Evolutionary conservation across 1,140 invertebrate genomes (phyloP), one percentile per base, ranked within the genome.

Genomic region (Trichogramma pretiosum): DNA sequence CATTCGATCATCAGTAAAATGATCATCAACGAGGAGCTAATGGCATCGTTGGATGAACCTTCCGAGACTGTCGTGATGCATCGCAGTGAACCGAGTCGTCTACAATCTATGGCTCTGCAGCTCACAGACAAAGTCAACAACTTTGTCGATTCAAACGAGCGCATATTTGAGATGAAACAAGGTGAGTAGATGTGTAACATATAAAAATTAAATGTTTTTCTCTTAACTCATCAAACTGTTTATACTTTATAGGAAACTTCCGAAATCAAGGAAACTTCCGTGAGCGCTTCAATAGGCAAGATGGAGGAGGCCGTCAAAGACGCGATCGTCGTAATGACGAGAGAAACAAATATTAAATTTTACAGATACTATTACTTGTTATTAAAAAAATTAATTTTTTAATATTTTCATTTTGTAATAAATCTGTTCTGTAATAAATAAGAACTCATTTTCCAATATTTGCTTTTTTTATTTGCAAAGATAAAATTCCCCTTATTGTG

Each of bases 1-100:
- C 93, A 99, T 74, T 93, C 93, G 3, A 89, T 93, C 36, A 93
- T 99, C 36, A 96, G 93, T 58, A 99, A 99, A 74, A 99, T 99
- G 97, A 99, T 99, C 37, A 97, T 99, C 41, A 98, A 97, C 67
- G 95, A 98, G 67, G 97, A 99, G 67, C 74, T 98, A 1, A 90
- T 97, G 84, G 96, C 94, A 4, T 98, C 94, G 1, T 73, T 99
- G 57, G 96, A 99, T 67, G 94, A 98, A 67, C 97, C 97, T 5
- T 93, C 92, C 10, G 90, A 96, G 65, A 94, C 93, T 16, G 85
- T 99, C 0, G 92, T 99, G 5, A 91, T 99, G 85, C 97, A 99
- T 63, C 83, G 94, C 13, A 96, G 94, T 21, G 96, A 99, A 69
- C 96, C 96, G 5, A 93, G 87, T 35, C 84, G 94, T 46, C 82